Conservation (phyloP, 2,888 invertebrate species). For the Ophraella communa region DNA sequence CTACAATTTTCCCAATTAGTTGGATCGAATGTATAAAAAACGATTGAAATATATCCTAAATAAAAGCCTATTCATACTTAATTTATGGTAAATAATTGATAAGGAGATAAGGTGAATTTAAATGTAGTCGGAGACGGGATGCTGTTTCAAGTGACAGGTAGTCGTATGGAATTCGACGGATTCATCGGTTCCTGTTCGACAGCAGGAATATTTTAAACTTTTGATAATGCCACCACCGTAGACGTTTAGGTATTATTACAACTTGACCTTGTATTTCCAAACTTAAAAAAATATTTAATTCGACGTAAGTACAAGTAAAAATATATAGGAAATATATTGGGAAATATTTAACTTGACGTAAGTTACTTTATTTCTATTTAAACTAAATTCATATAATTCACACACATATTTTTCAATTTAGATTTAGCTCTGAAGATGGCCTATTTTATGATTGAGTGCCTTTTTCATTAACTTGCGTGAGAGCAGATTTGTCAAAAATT, state of each 20-base stretch:
- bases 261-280: too few species aligned
- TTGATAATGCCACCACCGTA: not conserved
- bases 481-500: too few species aligned
- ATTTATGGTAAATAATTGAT: conserved; percentile 33
- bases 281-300: not conserved
- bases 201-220: conserved; percentile 52
- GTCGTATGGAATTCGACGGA: conserved; percentile 52
- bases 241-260: not conserved
- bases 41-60: conserved; percentile 19
- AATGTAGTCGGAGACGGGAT: conserved; percentile 30
- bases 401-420: too few species aligned
- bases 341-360: too few species aligned
- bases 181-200: conserved; percentile 53
- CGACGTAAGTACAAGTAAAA: not conserved
- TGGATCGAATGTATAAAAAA: conserved; percentile 2
- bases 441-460: too few species aligned
- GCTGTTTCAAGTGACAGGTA: conserved; percentile 51
- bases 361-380: too few species aligned
- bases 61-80: conserved; percentile 32
- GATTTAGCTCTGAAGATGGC: too few species aligned
- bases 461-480: too few species aligned
- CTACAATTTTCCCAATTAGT: conserved; percentile 19
- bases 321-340: too few species aligned
- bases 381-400: too few species aligned
- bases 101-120: conserved; percentile 34